phyloP scores from a whole-genome alignment of 2,113 vertebrate genomes.

The Lophochroa leadbeateri region DNA sequence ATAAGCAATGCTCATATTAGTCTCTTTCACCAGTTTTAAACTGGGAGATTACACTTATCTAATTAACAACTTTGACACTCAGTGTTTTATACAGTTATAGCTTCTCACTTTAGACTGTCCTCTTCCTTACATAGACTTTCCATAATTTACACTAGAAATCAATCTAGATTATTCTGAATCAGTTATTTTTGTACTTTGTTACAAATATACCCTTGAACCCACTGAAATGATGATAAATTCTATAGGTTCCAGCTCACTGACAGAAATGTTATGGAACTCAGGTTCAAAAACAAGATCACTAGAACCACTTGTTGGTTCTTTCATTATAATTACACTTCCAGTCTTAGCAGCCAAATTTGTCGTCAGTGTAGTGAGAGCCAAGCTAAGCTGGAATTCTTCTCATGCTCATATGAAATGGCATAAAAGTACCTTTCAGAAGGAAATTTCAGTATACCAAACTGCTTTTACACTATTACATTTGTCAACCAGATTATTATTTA shows the following conservation, averaged over 20 bases:
- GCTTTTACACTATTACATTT: neutral
- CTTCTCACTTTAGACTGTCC: neutral
- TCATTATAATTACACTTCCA: neutral
- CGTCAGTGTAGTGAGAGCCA: neutral
- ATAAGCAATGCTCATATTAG: neutral
- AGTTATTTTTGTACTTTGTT: neutral
- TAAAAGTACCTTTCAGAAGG: neutral
- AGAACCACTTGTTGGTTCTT: neutral
- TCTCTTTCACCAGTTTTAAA: neutral
- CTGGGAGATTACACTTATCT: neutral
- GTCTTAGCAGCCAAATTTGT: neutral
- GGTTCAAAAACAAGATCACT: neutral
- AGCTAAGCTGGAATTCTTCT: neutral
- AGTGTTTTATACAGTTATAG: neutral
- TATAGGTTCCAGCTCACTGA: neutral
- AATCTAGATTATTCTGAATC: neutral
- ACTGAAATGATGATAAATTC: neutral
- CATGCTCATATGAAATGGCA: neutral
- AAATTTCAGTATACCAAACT: neutral
- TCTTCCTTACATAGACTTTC: neutral
- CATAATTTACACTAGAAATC: neutral
- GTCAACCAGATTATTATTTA: neutral
- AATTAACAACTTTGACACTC: neutral
- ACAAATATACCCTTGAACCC: neutral
- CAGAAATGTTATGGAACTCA: neutral